These are phyloP conservation scores for Mycogona germanica DNA, from an alignment of 2,888 invertebrate genomes.

Conservation along the genomic window DNA sequence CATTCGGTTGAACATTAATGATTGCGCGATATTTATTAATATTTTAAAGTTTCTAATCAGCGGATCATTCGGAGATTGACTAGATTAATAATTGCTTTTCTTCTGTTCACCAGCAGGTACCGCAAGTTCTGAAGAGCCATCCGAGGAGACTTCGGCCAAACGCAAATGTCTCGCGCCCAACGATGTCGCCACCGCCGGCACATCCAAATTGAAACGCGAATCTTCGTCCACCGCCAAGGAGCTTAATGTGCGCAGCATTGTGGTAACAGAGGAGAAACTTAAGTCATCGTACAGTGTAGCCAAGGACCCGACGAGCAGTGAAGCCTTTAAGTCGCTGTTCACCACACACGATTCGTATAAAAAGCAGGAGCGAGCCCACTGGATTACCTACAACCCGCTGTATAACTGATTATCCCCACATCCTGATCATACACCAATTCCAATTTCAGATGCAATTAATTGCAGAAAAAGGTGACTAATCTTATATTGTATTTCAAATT, in stretches of 20 bases:
- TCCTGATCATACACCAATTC: too few relatives aligned
- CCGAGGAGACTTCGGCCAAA: conserved; percentile 40
- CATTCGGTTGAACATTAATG: too few relatives aligned
- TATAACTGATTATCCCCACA: too few relatives aligned
- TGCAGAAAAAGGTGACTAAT: too few relatives aligned
- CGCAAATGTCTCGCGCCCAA: conserved; percentile 20
- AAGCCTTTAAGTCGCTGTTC: conserved; percentile 90
- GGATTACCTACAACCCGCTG: conserved; percentile 92
- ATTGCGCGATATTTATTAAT: too few relatives aligned
- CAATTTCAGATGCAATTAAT: too few relatives aligned
- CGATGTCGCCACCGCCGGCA: not conserved
- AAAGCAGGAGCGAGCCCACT: conserved; percentile 80
- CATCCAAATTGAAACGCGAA: not conserved
- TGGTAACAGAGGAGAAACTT: conserved; percentile 23
- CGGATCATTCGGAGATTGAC: too few relatives aligned
- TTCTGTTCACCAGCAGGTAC: conserved; percentile 3
- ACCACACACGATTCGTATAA: conserved; percentile 78
- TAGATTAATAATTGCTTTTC: too few relatives aligned
- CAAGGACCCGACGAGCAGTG: conserved; percentile 75
- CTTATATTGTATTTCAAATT: too few relatives aligned
- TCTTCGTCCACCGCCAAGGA: not conserved
- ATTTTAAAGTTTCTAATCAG: too few relatives aligned
- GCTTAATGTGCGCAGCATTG: not conserved
- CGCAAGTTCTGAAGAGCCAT: conserved; percentile 49
- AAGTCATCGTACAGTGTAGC: conserved; percentile 57